Conservation (phyloP, 2,797 vertebrate species). For the Gallirallus australis region DNA sequence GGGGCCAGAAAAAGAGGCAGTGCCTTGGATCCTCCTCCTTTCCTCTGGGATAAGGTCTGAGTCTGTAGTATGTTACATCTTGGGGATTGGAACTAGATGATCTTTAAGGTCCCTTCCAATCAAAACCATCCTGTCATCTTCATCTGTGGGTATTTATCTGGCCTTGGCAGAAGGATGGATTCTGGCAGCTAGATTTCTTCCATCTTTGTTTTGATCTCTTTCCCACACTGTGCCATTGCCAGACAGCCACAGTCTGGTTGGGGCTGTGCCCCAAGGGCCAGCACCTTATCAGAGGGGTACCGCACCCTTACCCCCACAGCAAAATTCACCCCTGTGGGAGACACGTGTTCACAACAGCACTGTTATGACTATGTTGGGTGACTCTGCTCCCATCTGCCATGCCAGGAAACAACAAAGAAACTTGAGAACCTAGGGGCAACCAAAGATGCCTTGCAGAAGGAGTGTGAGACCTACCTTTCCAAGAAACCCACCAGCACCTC, state of each 20-base stretch:
- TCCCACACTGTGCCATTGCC: neutral
- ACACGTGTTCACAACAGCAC: neutral
- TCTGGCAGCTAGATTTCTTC: neutral
- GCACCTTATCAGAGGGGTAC: neutral
- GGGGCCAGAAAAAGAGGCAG: neutral
- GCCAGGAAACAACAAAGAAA: slow-evolving; percentile 78
- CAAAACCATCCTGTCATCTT: neutral
- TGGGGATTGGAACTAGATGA: too few relatives aligned
- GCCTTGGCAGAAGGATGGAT: neutral
- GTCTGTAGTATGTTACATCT: neutral
- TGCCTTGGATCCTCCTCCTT: neutral
- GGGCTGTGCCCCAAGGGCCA: neutral
- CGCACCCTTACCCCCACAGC: slow-evolving; percentile 40
- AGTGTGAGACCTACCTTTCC: slow-evolving; percentile 85
- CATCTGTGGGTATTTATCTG: neutral
- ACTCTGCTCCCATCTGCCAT: neutral
- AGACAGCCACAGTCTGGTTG: slow-evolving; percentile 24
- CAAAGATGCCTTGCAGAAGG: slow-evolving; percentile 81
- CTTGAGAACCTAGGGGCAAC: slow-evolving; percentile 85
- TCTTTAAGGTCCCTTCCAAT: too few relatives aligned
- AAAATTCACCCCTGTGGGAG: neutral
- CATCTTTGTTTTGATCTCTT: neutral
- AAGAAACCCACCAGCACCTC: slow-evolving; percentile 76
- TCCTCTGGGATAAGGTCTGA: neutral
- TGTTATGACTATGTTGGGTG: slow-evolving; percentile 6